phyloP scores from a whole-genome alignment of 2,113 vertebrate species.

The Climacteris rufus region DNA sequence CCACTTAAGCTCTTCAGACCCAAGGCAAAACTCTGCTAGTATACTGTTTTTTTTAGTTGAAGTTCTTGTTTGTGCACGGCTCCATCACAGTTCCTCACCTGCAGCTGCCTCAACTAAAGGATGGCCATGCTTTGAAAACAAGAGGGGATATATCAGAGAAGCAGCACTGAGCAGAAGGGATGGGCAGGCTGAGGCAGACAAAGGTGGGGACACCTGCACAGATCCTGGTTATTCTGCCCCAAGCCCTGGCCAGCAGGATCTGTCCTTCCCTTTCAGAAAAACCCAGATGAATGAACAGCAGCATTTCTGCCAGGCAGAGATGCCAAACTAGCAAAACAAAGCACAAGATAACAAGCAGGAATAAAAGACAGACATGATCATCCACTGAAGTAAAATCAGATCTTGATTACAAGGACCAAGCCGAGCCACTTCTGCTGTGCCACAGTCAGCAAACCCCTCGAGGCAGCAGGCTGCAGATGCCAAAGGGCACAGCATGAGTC shows the following conservation, averaged over 20 bases:
- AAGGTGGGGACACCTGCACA: background rate
- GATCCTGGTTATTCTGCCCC: background rate
- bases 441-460: background rate
- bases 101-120: background rate
- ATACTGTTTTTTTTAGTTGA: background rate
- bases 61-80: background rate
- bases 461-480: background rate
- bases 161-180: background rate
- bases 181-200: background rate
- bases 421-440: background rate
- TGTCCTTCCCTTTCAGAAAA: background rate
- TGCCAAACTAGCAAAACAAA: slow-evolving; percentile 36
- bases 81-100: background rate
- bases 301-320: background rate
- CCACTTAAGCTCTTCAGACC: background rate
- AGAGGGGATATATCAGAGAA: background rate
- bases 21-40: background rate
- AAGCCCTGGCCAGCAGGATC: background rate
- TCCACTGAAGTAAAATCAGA: background rate
- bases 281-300: background rate
- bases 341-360: slow-evolving; percentile 24
- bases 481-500: accelerated
- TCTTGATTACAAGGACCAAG: background rate
- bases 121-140: background rate
- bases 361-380: background rate